A percentile compares a stretch with the other conserved stretches of the same genome.
phyloP scores from a whole-genome alignment of 2,888 invertebrate species.

The Oegoconia quadripuncta region DNA sequence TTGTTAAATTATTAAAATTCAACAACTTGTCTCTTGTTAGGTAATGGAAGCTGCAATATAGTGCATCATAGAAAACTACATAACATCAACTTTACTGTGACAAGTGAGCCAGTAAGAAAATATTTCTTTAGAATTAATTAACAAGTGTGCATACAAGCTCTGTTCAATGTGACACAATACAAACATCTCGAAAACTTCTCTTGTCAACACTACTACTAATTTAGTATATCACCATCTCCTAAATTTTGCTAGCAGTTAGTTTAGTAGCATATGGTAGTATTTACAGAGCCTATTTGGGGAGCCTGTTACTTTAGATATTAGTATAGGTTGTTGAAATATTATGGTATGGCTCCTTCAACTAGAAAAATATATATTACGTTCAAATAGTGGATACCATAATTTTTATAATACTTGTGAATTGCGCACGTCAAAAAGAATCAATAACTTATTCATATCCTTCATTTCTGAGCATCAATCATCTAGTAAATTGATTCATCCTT shows the following conservation, averaged over 20 bases:
- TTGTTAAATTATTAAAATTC: constrained; percentile 3
- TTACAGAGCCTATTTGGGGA: background rate
- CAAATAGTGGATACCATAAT: too few species aligned
- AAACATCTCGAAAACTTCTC: background rate
- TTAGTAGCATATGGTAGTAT: constrained; percentile 1
- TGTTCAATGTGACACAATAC: constrained; percentile 30
- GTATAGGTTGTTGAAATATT: too few species aligned
- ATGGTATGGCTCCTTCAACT: too few species aligned
- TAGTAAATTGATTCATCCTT: too few species aligned
- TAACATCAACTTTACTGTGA: constrained; percentile 32
- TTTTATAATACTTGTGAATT: too few species aligned
- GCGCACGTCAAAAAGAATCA: too few species aligned
- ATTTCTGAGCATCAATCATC: too few species aligned
- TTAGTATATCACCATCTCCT: background rate
- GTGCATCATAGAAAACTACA: constrained; percentile 48
- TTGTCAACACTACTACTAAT: background rate
- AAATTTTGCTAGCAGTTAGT: background rate
- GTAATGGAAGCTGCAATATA: constrained; percentile 23
- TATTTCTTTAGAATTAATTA: constrained; percentile 62
- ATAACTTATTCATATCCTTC: too few species aligned
- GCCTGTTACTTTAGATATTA: too few species aligned
- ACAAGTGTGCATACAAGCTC: constrained; percentile 62
- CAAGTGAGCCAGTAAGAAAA: constrained; percentile 51
- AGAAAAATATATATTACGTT: too few species aligned
- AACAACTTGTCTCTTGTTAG: constrained; percentile 20